These are phyloP conservation scores for Lipophrys pholis DNA, from an alignment of 2,113 vertebrate species.

Conservation along the genomic window DNA sequence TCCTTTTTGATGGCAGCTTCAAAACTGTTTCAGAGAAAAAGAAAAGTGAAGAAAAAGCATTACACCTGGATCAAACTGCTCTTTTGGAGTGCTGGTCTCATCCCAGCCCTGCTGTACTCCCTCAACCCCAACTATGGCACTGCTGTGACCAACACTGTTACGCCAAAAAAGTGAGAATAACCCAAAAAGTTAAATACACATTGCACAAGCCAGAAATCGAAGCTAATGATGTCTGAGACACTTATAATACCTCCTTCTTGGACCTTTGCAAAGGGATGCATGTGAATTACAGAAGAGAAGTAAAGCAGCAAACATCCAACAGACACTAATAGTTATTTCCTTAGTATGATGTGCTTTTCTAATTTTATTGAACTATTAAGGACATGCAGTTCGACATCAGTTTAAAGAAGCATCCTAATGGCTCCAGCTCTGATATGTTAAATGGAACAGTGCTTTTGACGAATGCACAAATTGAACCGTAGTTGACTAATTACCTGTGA, in stretches of 20 bases:
- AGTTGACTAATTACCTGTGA: constrained; percentile 40
- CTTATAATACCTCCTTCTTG: constrained; percentile 41
- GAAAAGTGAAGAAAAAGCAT: constrained; percentile 1
- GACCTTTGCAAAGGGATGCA: constrained; percentile 33
- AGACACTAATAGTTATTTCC: constrained; percentile 30
- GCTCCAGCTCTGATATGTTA: constrained; percentile 1
- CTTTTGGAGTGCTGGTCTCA: constrained; percentile 2
- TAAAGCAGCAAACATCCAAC: constrained; percentile 32
- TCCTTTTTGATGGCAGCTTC: constrained; percentile 1
- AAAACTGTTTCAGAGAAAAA: constrained; percentile 16
- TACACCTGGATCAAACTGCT: constrained; percentile 23
- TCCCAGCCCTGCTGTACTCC: neutral
- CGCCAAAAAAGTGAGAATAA: constrained; percentile 33
- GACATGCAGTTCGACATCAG: constrained; percentile 14
- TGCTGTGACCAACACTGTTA: constrained; percentile 1
- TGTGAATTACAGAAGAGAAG: constrained; percentile 51
- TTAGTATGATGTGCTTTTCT: constrained; percentile 1
- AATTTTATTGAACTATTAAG: constrained; percentile 21
- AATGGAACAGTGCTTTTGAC: neutral
- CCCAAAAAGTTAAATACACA: constrained; percentile 53
- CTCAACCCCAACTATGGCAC: constrained; percentile 18
- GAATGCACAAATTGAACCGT: too few species aligned
- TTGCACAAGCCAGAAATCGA: constrained; percentile 39
- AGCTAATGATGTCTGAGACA: constrained; percentile 43
- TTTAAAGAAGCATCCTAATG: constrained; percentile 26